A percentile compares a stretch with the other conserved stretches of the same genome.
These are phyloP conservation scores for Drosophila azteca DNA, from an alignment of 1,140 invertebrate genomes.

Conservation along the genomic window DNA sequence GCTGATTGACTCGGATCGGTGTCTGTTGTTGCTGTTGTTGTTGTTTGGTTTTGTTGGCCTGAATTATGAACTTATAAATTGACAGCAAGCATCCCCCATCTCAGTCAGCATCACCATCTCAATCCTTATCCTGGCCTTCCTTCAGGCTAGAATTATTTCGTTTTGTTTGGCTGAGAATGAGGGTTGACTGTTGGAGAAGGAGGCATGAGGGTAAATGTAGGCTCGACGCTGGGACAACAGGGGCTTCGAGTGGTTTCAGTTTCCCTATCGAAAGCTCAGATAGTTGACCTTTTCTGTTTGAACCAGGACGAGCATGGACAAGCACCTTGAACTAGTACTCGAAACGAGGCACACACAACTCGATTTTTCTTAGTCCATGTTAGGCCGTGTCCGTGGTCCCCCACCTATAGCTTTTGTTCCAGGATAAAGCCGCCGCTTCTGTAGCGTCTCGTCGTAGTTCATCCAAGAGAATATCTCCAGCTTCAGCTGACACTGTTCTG, in stretches of 20 bases:
- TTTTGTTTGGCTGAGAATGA: constrained; percentile 1
- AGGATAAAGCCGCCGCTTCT: too few relatives aligned
- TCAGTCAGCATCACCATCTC: neutral
- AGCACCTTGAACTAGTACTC: too few relatives aligned
- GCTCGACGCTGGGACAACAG: neutral
- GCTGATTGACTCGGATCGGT: constrained; percentile 70
- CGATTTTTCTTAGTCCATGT: constrained; percentile 7
- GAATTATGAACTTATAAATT: constrained; percentile 78
- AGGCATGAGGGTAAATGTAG: too few relatives aligned
- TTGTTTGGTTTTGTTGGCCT: constrained; percentile 57
- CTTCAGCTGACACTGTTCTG: too few relatives aligned
- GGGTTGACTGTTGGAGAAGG: neutral
- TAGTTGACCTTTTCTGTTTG: constrained; percentile 44
- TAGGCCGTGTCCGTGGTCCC: constrained; percentile 1
- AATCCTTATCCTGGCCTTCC: neutral
- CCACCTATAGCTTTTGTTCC: constrained; percentile 14
- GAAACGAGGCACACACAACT: constrained; percentile 30
- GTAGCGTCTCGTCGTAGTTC: too few relatives aligned
- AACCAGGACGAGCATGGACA: constrained; percentile 16
- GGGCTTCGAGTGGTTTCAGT: constrained; percentile 11
- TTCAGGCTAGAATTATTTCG: constrained; percentile 14
- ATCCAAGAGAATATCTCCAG: too few relatives aligned
- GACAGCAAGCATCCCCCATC: constrained; percentile 43
- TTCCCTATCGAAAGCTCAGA: constrained; percentile 15
- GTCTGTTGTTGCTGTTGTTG: neutral